Evolutionary conservation across 2,888 invertebrate genomes (phyloP), one percentile per base, ranked within the genome.

Genomic region (Trilocha varians): DNA sequence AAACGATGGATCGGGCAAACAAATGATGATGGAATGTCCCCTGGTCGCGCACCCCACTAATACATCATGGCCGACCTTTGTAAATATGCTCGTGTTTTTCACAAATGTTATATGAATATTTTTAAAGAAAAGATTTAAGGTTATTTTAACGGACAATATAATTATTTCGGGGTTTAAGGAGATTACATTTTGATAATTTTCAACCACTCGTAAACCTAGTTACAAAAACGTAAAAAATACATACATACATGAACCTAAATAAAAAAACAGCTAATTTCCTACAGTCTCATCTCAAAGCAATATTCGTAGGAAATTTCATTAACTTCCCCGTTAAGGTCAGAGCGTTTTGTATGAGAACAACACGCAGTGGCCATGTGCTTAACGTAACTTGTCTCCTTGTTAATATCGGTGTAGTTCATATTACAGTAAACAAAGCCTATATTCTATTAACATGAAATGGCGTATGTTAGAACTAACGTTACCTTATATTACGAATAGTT

Each of bases 1-100:
- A 67, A 72, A 65, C 67, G 73, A 74, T 70, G 70, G 67, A 70
- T 70, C 50, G 50, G 8, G 57, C 56, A 70, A 70, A 70, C 70
- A 73, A 71, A 71, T 64, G 62, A 68, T 69, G 73, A 74, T 72
- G 61, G 68, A 73, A 59, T 60, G 60, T 56, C 62, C 50, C 59
- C 39, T 16, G 40, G 53, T 49, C 50, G 25, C 36, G 38, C 40
- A 34, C 41, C 45, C 34, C 36, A 16, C 52, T 45, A 52, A 55
- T 39, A 47, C 34, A 33, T 34, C 40, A 15, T 18, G 15, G 42
- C 40, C 14, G 37, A 33, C 33, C 15, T 15, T 13, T 15, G 13
- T 11, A 35, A 39, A 39, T 39, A 14, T 4, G n/a, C n/a, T n/a
- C 37, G 43, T 33, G 34, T 41, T 39, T 41, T 36, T 25, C 8